Base-by-base conservation (phyloP, 2,113 vertebrate genomes). In the Cricetomys ansorgei region DNA sequence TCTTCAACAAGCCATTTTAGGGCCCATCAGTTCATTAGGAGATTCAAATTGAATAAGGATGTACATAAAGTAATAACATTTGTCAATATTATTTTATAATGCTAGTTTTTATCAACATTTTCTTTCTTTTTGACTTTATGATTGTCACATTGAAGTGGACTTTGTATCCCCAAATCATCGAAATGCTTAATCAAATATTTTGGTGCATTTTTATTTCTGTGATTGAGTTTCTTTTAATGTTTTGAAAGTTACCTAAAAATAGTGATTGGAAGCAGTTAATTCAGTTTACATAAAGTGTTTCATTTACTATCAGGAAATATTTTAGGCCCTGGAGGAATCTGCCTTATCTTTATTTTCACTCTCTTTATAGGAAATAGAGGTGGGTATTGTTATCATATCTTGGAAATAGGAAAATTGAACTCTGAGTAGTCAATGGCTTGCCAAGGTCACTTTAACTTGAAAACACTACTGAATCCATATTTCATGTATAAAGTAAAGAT, bases 371-470 rank as follows among this genome's bases (percentile, higher is more conserved):
- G 84, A 97, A 97, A 95, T 86, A 96, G 79, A 95, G 84, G 93
- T 91, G 95, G 69, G 62, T 93, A 95, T 88, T 95, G 84, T 97
- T 95, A 95, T 94, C 83, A 93, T 76, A 96, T 92, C 88, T 97
- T 94, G 59, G 87, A 93, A 96, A 93, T 21, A 94, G 76, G 90
- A 97, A 97, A 95, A 90, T 95, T 91, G 95, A 92, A 48, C 21
- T 81, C 21, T 80, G 59, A 43, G 79, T 95, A 93, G 65, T 76
- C 88, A 96, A 94, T 92, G 92, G 69, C 73, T 85, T 98, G 37
- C 43, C 95, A 97, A 96, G 95, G 96, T 98, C 94, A 97, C 84
- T 88, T 80, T 90, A 70, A 89, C 45, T 88, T 95, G 59, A 96
- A 97, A 96, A 95, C 13, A 95, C 25, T 93, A 25, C 21, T 85